Evolutionary conservation across 2,113 vertebrate genomes (phyloP).

Genomic region (Odocoileus virginianus): DNA sequence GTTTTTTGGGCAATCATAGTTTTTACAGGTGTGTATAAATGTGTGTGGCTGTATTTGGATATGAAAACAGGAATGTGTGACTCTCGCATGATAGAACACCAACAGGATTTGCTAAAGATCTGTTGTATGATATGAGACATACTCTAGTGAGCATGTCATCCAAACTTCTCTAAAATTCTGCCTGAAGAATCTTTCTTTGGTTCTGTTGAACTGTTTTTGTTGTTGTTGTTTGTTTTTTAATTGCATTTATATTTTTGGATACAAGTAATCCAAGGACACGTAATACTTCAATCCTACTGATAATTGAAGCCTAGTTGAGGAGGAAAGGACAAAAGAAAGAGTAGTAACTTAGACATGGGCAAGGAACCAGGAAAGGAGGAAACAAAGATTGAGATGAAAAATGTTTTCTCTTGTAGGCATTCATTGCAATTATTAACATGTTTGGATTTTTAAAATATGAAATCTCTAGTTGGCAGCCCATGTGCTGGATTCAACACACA

Average conservation of each 20-base stretch:
- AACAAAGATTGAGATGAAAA: not conserved
- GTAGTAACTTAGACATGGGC: not conserved
- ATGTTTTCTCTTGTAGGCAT: not conserved
- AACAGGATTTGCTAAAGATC: not conserved
- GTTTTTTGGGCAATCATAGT: not conserved
- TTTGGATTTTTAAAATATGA: not conserved
- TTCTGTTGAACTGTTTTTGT: not conserved
- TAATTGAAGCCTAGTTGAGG: not conserved
- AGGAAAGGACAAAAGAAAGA: not conserved
- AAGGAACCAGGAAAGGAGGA: not conserved
- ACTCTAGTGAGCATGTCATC: fast-evolving
- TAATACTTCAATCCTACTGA: not conserved
- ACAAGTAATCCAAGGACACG: not conserved
- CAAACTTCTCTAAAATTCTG: not conserved
- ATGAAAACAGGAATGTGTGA: not conserved
- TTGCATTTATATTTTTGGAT: not conserved
- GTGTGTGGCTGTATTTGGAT: not conserved
- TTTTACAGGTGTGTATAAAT: not conserved
- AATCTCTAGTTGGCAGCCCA: not conserved
- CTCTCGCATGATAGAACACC: not conserved
- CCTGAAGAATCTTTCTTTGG: not conserved
- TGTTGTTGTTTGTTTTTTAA: not conserved
- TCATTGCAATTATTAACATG: not conserved
- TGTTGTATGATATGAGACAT: not conserved
- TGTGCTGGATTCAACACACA: not conserved